Evolutionary conservation across 2,888 invertebrate genomes (phyloP).

Genomic region (Cosmorhoe ocellata): DNA sequence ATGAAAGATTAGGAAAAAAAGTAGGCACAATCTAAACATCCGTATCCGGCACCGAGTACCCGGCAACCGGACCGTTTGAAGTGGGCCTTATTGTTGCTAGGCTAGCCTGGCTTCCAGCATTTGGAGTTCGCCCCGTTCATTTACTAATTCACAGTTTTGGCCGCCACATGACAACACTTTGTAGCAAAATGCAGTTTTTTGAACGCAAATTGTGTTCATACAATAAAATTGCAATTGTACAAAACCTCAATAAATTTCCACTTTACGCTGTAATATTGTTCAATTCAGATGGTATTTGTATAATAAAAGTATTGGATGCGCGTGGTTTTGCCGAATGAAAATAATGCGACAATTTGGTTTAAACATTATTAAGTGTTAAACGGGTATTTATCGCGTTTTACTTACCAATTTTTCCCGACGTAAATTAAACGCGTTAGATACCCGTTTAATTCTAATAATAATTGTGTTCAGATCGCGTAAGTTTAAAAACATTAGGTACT

Average conservation of each 20-base stretch:
- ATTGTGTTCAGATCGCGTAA: too few relatives aligned
- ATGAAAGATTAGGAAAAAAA: too few relatives aligned
- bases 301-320: conserved; percentile 3
- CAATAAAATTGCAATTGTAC: conserved; percentile 3
- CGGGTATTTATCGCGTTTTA: too few relatives aligned
- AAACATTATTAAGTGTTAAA: background rate
- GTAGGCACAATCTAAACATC: too few relatives aligned
- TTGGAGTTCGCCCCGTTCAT: background rate
- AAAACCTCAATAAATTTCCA: conserved; percentile 2
- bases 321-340: conserved; percentile 1
- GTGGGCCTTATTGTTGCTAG: too few relatives aligned
- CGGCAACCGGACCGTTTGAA: too few relatives aligned
- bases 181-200: background rate
- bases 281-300: conserved; percentile 6
- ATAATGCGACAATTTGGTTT: background rate
- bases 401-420: too few relatives aligned
- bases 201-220: background rate
- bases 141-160: conserved; percentile 12
- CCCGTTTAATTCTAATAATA: too few relatives aligned
- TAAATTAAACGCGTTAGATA: too few relatives aligned
- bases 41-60: too few relatives aligned
- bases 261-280: conserved; percentile 8
- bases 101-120: too few relatives aligned
- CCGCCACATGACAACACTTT: background rate
- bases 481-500: too few relatives aligned